A percentile compares a stretch with the other conserved stretches of the same genome.
phyloP scores from a whole-genome alignment of 2,797 vertebrate genomes.

The Gastrophryne carolinensis region DNA sequence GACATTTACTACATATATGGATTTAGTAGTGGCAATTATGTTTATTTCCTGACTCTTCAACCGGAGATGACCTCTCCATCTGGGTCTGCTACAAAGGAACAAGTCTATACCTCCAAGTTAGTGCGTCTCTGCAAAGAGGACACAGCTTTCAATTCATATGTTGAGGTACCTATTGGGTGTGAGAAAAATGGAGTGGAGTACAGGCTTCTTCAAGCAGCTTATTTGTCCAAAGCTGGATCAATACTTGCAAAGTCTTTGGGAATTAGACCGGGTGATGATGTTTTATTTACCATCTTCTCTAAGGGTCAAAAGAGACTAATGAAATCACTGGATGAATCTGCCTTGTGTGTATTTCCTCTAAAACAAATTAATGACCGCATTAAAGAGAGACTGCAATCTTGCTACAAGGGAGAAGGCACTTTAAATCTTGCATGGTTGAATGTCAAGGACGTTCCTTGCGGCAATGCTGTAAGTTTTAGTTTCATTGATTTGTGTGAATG shows the following conservation, averaged over 20 bases:
- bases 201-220: slow-evolving; percentile 92
- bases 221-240: slow-evolving; percentile 89
- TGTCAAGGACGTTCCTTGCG: slow-evolving; percentile 96
- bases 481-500: not conserved
- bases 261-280: slow-evolving; percentile 84
- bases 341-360: slow-evolving; percentile 92
- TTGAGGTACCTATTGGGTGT: slow-evolving; percentile 95
- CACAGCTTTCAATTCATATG: slow-evolving; percentile 95
- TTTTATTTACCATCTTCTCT: slow-evolving; percentile 93
- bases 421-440: slow-evolving; percentile 98
- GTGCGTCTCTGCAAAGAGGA: slow-evolving; percentile 95
- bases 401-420: slow-evolving; percentile 95
- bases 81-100: slow-evolving; percentile 86
- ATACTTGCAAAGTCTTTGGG: slow-evolving; percentile 84
- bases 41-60: slow-evolving; percentile 95
- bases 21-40: slow-evolving; percentile 95
- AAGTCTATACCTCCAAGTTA: slow-evolving; percentile 96
- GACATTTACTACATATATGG: slow-evolving; percentile 98
- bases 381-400: slow-evolving; percentile 93
- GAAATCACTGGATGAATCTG: slow-evolving; percentile 89
- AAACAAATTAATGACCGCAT: slow-evolving; percentile 94
- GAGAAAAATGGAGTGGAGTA: slow-evolving; percentile 91
- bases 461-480: slow-evolving; percentile 88
- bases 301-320: slow-evolving; percentile 96
- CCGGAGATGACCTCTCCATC: slow-evolving; percentile 94